These are phyloP conservation scores for Eudiplozoon nipponicum DNA, from an alignment of 2,888 invertebrate genomes.

Conservation along the genomic window DNA sequence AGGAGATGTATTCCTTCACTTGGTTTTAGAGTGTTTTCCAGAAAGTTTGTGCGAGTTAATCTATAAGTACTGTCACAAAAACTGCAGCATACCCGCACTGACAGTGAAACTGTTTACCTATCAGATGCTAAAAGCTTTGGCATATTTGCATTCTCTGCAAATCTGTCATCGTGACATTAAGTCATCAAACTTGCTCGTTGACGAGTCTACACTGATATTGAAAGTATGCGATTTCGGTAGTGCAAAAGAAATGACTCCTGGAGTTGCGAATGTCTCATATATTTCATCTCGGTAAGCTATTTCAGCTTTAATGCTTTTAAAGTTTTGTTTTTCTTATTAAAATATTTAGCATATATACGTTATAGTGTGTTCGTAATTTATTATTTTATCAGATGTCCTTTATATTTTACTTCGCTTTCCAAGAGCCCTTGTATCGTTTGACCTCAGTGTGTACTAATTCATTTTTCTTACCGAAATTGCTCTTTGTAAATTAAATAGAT, in stretches of 20 bases:
- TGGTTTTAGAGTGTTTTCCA: slow-evolving; percentile 14
- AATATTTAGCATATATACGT: background rate
- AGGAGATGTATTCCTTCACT: slow-evolving; percentile 10
- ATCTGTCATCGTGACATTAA: slow-evolving; percentile 15
- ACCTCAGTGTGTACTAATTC: too few species aligned
- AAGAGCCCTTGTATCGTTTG: too few species aligned
- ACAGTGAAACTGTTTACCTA: slow-evolving; percentile 12
- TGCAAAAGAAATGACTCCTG: slow-evolving; percentile 13
- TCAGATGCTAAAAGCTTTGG: slow-evolving; percentile 12
- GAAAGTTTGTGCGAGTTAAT: slow-evolving; percentile 13
- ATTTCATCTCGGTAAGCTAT: slow-evolving; percentile 10
- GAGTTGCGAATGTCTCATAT: slow-evolving; percentile 10
- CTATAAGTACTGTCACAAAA: slow-evolving; percentile 5
- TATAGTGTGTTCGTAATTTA: too few species aligned
- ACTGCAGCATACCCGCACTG: background rate
- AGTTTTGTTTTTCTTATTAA: background rate
- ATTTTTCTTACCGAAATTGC: too few species aligned
- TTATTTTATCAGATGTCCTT: too few species aligned
- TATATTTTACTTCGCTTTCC: too few species aligned
- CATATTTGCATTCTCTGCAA: slow-evolving; percentile 10
- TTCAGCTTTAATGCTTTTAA: background rate
- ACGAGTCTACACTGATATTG: slow-evolving; percentile 6
- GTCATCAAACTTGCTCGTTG: slow-evolving; percentile 13
- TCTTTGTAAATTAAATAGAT: too few species aligned
- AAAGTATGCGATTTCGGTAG: slow-evolving; percentile 15